These are phyloP conservation scores for Didymodactylos carnosus DNA, from an alignment of 2,888 invertebrate genomes.

Conservation along the genomic window DNA sequence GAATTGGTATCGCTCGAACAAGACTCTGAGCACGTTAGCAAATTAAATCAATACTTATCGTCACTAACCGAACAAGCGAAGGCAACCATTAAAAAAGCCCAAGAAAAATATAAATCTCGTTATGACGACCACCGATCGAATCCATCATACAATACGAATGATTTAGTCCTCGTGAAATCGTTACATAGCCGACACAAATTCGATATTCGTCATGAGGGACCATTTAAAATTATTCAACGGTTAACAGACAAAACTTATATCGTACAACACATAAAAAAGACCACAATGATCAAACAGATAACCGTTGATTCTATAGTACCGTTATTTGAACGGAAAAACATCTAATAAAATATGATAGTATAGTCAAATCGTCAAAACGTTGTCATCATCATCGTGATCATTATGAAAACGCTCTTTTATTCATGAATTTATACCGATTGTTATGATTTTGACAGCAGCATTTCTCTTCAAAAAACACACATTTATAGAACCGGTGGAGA, in stretches of 20 bases:
- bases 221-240: not conserved
- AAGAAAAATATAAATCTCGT: not conserved
- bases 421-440: too few relatives aligned
- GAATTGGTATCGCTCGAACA: not conserved
- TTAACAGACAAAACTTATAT: not conserved
- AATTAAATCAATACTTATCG: not conserved
- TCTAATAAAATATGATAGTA: too few relatives aligned
- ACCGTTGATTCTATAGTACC: not conserved
- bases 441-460: too few relatives aligned
- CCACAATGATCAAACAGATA: not conserved
- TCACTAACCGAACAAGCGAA: too few relatives aligned
- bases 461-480: too few relatives aligned
- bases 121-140: not conserved
- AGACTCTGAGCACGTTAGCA: not conserved
- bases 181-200: not conserved
- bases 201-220: not conserved
- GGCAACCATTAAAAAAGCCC: not conserved
- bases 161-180: not conserved
- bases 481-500: too few relatives aligned
- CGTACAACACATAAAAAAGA: not conserved
- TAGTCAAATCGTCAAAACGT: too few relatives aligned
- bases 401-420: too few relatives aligned
- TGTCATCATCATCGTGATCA: too few relatives aligned
- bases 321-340: not conserved
- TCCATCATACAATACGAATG: not conserved